Evolutionary conservation across 2,113 vertebrate species (phyloP).

Genomic region (Plectropomus leopardus): DNA sequence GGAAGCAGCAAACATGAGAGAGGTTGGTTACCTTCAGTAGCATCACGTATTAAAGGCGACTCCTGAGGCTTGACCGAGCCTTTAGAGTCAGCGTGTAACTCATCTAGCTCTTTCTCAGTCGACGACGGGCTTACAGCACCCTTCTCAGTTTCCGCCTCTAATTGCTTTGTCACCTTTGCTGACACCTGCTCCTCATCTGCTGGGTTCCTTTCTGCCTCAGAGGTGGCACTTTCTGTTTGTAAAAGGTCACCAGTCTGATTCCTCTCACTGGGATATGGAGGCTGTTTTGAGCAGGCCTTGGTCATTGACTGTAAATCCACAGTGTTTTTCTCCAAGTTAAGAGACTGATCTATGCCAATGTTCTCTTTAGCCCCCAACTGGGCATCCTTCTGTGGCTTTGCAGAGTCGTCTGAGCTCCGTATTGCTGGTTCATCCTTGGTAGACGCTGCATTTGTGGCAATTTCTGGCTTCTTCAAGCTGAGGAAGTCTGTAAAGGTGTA

Average conservation of each 20-base stretch:
- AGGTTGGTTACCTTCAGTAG: constrained; percentile 24
- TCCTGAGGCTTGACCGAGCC: constrained; percentile 22
- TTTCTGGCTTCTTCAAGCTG: constrained; percentile 58
- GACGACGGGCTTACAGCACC: neutral
- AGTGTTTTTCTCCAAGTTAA: constrained; percentile 27
- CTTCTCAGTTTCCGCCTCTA: constrained; percentile 18
- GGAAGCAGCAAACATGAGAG: constrained; percentile 25
- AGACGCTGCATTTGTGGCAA: constrained; percentile 11
- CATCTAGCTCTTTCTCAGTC: constrained; percentile 25
- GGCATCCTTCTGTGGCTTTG: constrained; percentile 33
- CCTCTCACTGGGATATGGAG: constrained; percentile 33
- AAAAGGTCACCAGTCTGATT: constrained; percentile 29
- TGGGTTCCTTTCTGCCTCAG: constrained; percentile 15
- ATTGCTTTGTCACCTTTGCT: constrained; percentile 27
- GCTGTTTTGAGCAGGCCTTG: neutral
- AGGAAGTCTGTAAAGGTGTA: constrained; percentile 79
- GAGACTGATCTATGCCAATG: constrained; percentile 31
- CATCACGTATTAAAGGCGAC: constrained; percentile 20
- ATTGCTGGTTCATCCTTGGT: constrained; percentile 36
- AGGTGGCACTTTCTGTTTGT: constrained; percentile 27
- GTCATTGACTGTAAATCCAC: constrained; percentile 18
- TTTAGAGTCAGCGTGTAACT: constrained; percentile 22
- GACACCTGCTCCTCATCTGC: constrained; percentile 4
- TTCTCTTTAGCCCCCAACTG: constrained; percentile 8
- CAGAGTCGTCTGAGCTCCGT: constrained; percentile 3